Base-by-base conservation (phyloP, 2,797 vertebrate genomes). In the Tapera naevia region DNA sequence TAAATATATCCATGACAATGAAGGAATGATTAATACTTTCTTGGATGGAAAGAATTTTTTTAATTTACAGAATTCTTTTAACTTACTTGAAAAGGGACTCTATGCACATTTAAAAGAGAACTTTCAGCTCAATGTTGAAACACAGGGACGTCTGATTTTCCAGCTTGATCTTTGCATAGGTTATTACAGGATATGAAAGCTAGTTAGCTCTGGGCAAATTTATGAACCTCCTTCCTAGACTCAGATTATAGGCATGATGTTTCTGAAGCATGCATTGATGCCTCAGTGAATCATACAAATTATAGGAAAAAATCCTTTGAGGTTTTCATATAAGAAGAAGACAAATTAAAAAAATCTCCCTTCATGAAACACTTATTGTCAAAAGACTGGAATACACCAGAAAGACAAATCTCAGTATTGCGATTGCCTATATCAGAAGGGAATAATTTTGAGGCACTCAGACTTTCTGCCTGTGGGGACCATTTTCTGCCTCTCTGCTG, bases 1-100 rank as follows among this genome's bases (percentile, higher is more conserved):
- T n/a, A 87, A 94, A 80, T 80, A 53, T 28, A 91, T 78, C 56
- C 82, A 48, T 76, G 86, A 87, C 58, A 86, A 91, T 87, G 66
- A 79, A 66, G 39, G 45, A 85, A 85, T 67, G 45, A 88, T 33
- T 76, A 90, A 76, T 74, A 87, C 48, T 76, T 80, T 82, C 28
- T 76, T 73, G 67, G 46, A 75, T 54, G 53, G 35, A 85, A 93
- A 88, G 61, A 12, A 73, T 41, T n/a, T 28, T 70, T 90, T 94
- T 67, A 48, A 69, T 88, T 82, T n/a, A n/a, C n/a, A n/a, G n/a
- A n/a, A n/a, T n/a, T n/a, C n/a, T n/a, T n/a, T n/a, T n/a, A n/a
- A n/a, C n/a, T n/a, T 93, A 85, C 53, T 94, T 90, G 56, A 85
- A 91, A 90, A 82, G 11, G 18, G 14, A 37, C 25, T 70, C 46